phyloP scores from a whole-genome alignment of 2,797 vertebrate species.

The Galago senegalensis region DNA sequence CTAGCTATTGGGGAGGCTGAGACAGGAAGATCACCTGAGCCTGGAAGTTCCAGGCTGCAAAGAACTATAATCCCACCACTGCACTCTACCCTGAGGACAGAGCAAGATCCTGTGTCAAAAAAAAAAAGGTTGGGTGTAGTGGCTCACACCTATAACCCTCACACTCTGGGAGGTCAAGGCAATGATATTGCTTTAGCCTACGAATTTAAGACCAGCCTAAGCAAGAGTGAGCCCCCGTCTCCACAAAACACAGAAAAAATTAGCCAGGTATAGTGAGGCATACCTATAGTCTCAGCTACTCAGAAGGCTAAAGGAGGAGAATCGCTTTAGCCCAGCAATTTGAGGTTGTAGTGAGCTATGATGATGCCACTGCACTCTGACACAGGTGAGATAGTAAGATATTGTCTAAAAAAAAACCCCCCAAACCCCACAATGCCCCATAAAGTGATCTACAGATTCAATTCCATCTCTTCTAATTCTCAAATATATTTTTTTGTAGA shows the following conservation, averaged over 20 bases:
- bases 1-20: background rate
- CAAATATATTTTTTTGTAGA: background rate
- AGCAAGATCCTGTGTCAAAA: too few species aligned
- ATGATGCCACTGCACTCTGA: background rate
- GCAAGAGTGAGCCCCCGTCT: background rate
- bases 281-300: background rate
- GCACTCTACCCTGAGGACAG: too few species aligned
- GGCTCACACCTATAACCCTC: background rate
- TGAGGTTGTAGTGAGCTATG: background rate
- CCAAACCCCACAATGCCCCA: background rate
- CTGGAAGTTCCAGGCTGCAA: background rate
- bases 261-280: background rate
- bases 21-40: background rate
- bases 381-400: background rate
- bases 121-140: too few species aligned
- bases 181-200: background rate
- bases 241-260: background rate
- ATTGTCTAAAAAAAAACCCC: background rate
- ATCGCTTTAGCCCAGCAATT: background rate
- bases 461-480: background rate
- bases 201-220: background rate
- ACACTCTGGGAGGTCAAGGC: background rate
- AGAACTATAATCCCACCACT: background rate
- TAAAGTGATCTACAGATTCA: background rate
- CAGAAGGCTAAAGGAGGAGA: background rate